Conservation (phyloP, 2,888 invertebrate genomes). For the Elegia similella region DNA sequence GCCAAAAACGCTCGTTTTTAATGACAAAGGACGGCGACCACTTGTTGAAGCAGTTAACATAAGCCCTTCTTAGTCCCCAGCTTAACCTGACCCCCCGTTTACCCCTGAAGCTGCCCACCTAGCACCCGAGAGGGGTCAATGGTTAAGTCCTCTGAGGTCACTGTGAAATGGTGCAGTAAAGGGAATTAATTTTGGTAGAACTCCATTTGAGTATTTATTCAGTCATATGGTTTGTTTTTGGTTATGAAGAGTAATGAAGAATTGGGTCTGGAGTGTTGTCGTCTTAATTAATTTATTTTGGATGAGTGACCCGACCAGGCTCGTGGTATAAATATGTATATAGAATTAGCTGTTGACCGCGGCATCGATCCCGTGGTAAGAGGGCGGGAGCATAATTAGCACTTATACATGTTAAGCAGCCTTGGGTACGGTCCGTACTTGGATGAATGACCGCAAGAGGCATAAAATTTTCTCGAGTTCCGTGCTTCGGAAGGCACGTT, state of each 20-base stretch:
- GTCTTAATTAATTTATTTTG: not conserved
- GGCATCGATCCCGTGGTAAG: too few relatives aligned
- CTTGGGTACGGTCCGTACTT: too few relatives aligned
- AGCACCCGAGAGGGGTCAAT: not conserved
- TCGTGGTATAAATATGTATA: too few relatives aligned
- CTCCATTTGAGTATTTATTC: slow-evolving; percentile 7
- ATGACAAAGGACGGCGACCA: slow-evolving; percentile 20
- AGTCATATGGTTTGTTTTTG: slow-evolving; percentile 4
- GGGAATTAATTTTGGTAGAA: slow-evolving; percentile 9
- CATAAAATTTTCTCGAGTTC: too few relatives aligned
- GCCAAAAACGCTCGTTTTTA: slow-evolving; percentile 11
- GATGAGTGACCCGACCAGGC: too few relatives aligned
- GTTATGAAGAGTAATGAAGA: not conserved
- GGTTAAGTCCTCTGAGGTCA: not conserved
- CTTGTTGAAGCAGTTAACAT: slow-evolving; percentile 22
- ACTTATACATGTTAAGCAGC: too few relatives aligned
- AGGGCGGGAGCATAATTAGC: too few relatives aligned
- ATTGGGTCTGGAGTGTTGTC: not conserved
- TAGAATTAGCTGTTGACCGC: too few relatives aligned
- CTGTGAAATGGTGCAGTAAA: not conserved
- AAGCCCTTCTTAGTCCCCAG: slow-evolving; percentile 13
- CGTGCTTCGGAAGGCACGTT: too few relatives aligned
- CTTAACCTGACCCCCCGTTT: not conserved
- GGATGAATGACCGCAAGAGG: too few relatives aligned
- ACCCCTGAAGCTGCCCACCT: not conserved